phyloP scores from a whole-genome alignment of 2,888 invertebrate genomes.

The Alcis repandata region DNA sequence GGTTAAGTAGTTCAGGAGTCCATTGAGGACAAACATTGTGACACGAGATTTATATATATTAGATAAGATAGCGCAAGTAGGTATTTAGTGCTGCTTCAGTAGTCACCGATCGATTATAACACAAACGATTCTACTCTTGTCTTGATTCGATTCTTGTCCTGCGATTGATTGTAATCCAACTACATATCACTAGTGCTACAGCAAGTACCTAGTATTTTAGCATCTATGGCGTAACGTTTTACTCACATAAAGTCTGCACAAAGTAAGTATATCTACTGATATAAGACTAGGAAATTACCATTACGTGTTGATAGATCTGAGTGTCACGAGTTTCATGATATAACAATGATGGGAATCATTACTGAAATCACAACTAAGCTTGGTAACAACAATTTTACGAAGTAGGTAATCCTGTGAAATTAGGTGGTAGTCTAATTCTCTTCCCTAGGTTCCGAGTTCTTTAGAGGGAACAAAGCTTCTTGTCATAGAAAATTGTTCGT shows the following conservation, averaged over 20 bases:
- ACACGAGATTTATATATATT: too few relatives aligned
- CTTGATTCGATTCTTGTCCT: too few relatives aligned
- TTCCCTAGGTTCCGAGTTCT: too few relatives aligned
- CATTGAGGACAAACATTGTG: too few relatives aligned
- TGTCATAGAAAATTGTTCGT: too few relatives aligned
- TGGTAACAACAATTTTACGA: too few relatives aligned
- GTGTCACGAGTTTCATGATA: neutral
- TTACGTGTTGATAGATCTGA: neutral
- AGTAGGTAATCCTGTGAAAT: too few relatives aligned
- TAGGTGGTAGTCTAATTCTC: too few relatives aligned
- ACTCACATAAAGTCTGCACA: neutral
- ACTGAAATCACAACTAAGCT: too few relatives aligned
- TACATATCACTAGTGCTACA: neutral
- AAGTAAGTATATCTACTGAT: neutral
- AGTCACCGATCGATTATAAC: constrained; percentile 4
- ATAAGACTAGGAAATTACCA: neutral
- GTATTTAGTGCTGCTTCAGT: constrained; percentile 14
- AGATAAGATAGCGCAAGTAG: too few relatives aligned
- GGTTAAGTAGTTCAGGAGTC: too few relatives aligned
- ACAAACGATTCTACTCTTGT: neutral
- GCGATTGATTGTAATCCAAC: constrained; percentile 3
- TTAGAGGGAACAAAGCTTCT: too few relatives aligned
- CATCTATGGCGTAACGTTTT: neutral
- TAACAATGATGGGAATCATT: neutral
- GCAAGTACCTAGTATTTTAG: neutral